phyloP scores from a whole-genome alignment of 2,888 invertebrate genomes.

The Oasisia sp. region DNA sequence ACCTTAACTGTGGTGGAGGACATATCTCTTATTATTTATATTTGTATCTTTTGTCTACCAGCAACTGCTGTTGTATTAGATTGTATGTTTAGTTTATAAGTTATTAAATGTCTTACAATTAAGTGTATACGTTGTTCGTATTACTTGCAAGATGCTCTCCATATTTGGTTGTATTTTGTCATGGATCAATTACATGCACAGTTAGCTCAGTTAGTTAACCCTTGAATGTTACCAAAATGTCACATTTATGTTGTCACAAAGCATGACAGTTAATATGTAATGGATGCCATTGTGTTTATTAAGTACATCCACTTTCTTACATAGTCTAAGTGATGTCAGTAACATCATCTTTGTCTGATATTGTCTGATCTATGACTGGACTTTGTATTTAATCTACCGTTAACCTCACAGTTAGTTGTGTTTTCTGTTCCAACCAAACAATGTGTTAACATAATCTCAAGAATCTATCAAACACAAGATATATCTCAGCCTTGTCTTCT shows the following conservation, averaged over 20 bases:
- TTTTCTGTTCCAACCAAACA: not conserved
- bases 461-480: not conserved
- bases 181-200: not conserved
- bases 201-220: not conserved
- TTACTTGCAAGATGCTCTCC: not conserved
- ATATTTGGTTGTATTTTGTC: constrained; percentile 6
- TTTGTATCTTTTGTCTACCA: not conserved
- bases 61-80: not conserved
- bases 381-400: not conserved
- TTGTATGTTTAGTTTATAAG: constrained; percentile 12
- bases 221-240: not conserved
- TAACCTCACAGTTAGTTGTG: not conserved
- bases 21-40: not conserved
- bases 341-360: not conserved
- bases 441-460: not conserved
- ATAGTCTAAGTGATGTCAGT: not conserved
- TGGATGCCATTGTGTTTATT: not conserved
- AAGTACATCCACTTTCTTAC: not conserved
- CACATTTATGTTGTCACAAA: not conserved
- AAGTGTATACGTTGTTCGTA: constrained; percentile 2
- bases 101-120: not conserved
- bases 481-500: not conserved
- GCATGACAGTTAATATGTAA: not conserved
- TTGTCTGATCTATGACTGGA: not conserved
- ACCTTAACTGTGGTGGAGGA: not conserved